Base-by-base conservation (phyloP, 92 coral and sea anemone species). In the Phenganax stokvisi region DNA sequence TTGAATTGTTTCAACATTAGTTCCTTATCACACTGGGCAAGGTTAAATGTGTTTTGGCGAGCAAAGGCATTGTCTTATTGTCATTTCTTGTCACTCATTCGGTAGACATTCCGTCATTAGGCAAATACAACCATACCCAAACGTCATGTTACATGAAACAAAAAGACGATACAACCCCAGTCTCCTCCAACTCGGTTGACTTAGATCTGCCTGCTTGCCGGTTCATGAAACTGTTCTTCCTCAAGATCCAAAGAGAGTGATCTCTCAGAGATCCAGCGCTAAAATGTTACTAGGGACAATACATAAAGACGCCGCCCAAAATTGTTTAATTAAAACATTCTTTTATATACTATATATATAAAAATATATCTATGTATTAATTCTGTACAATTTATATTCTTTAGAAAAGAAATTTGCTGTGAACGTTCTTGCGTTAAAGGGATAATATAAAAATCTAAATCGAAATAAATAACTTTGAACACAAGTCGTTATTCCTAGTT, bases 311-410 rank as follows among this genome's bases (percentile, higher is more conserved):
- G 53, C 12, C 9, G 6, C 12, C 73, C 27, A 64, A 0, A 17
- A 61, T 61, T 64, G 27, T 64, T 30, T 68, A 30, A 10, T 2
- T 7, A 68, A 68, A 30, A 20, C 70, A 64, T 9, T 10, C 54
- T 68, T 53, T 68, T 27, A 30, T n/a, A 76, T 76, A 76, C 56
- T 76, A 16, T 76, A 64, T 63, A 56, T 79, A 64, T 15, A 62
- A 79, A 79, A 79, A 79, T 79, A 79, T 56, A 65, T 65, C 61
- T 62, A 63, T 79, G 70, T 17, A 65, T 79, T 79, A 20, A 31
- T 79, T 64, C 69, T 79, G 74, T 79, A 79, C 83, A 79, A 79
- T 63, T 77, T 12, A 30, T 54, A n/a, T 79, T 52, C 62, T 64
- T 79, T 79, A 63, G 68, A 79, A 79, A 79, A 79, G 10, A 51